Evolutionary conservation across 2,888 invertebrate genomes (phyloP).

Genomic region (Merodon equestris): DNA sequence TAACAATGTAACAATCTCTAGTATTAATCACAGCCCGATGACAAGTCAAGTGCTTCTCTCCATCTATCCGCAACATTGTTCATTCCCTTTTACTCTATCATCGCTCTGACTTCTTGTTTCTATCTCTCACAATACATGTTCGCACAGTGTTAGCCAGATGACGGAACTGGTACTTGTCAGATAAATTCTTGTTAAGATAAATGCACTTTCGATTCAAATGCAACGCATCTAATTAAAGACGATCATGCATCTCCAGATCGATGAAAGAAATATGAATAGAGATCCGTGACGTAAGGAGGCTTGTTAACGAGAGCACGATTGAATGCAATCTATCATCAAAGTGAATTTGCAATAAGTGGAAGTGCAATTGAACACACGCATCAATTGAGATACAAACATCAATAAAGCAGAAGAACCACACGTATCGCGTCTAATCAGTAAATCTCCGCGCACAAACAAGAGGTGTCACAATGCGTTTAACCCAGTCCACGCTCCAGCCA

Average conservation of each 20-base stretch:
- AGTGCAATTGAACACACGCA: slow-evolving; percentile 11
- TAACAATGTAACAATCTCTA: slow-evolving; percentile 40
- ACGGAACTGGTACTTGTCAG: slow-evolving; percentile 25
- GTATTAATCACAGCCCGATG: slow-evolving; percentile 31
- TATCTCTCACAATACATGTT: slow-evolving; percentile 8
- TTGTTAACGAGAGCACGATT: slow-evolving; percentile 27
- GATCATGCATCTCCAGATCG: neutral
- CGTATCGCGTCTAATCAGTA: slow-evolving; percentile 36
- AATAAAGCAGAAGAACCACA: too few species aligned
- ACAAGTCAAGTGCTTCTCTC: slow-evolving; percentile 40
- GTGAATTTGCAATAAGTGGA: slow-evolving; percentile 32
- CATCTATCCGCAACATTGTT: slow-evolving; percentile 2
- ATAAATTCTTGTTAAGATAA: slow-evolving; percentile 24
- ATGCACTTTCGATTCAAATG: neutral
- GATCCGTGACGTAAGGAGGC: neutral
- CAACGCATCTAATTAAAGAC: slow-evolving; percentile 25
- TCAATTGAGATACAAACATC: too few species aligned
- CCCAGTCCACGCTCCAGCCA: slow-evolving; percentile 31
- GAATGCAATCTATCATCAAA: slow-evolving; percentile 51
- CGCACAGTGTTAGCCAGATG: neutral
- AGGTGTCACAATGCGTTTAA: slow-evolving; percentile 56
- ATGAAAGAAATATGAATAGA: slow-evolving; percentile 26
- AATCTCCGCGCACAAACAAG: slow-evolving; percentile 40
- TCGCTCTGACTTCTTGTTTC: slow-evolving; percentile 1
- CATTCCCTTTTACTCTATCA: slow-evolving; percentile 20